Percentiles rank a stretch among this genome's conserved stretches.
Conservation (phyloP, 2,888 invertebrate species). For the Deilephila porcellus region DNA sequence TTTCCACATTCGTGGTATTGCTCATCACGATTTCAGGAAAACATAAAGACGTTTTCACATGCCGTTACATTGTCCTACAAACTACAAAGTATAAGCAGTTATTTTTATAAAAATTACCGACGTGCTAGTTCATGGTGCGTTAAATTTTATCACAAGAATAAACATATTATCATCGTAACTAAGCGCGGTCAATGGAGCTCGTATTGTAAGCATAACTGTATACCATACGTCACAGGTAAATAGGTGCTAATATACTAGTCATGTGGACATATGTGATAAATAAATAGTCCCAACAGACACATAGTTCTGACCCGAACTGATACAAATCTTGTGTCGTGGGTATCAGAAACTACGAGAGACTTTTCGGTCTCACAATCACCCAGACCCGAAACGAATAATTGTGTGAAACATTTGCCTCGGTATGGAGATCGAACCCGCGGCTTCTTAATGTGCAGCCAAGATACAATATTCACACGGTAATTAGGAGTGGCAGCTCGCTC, state of each 20-base stretch:
- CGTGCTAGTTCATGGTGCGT: conserved; percentile 11
- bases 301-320: too few species aligned
- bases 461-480: too few species aligned
- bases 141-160: conserved; percentile 17
- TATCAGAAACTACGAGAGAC: too few species aligned
- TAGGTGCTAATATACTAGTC: not conserved
- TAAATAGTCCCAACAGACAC: too few species aligned
- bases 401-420: too few species aligned
- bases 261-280: not conserved
- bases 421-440: too few species aligned
- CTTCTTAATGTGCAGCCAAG: too few species aligned
- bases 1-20: not conserved
- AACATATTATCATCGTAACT: conserved; percentile 19
- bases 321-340: too few species aligned
- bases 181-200: not conserved
- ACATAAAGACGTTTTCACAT: not conserved
- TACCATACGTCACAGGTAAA: not conserved
- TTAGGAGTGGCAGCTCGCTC: too few species aligned
- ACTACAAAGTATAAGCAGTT: not conserved
- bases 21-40: not conserved
- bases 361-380: too few species aligned
- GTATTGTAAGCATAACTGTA: conserved; percentile 6
- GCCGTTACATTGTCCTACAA: conserved; percentile 4
- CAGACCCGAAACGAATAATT: too few species aligned
- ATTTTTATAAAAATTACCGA: conserved; percentile 5